Evolutionary conservation across 2,113 vertebrate species (phyloP).

Genomic region (Lonchura striata): DNA sequence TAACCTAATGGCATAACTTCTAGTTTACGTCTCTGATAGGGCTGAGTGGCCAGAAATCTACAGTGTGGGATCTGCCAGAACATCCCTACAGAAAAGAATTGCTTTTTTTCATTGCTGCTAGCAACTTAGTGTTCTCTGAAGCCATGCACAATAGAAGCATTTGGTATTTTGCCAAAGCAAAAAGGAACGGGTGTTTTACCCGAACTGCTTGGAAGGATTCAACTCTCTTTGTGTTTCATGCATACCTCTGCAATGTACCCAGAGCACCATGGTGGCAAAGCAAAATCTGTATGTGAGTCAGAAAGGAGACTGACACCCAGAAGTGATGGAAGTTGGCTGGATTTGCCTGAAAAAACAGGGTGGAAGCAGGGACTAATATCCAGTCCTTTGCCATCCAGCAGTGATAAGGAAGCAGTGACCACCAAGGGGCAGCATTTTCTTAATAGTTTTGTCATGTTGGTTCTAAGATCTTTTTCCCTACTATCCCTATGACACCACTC

Average conservation of each 20-base stretch:
- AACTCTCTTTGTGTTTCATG: neutral
- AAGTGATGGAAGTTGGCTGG: neutral
- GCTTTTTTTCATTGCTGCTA: neutral
- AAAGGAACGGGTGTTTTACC: conserved; percentile 2
- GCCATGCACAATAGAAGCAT: neutral
- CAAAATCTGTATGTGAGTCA: neutral
- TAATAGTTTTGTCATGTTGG: neutral
- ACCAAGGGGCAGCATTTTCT: neutral
- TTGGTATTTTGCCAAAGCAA: neutral
- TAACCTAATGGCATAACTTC: neutral
- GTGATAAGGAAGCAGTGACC: neutral
- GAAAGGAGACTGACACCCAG: neutral
- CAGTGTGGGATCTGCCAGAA: neutral
- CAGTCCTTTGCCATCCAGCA: neutral
- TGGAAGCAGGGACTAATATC: neutral
- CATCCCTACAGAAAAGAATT: neutral
- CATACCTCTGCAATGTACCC: neutral
- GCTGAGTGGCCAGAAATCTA: neutral
- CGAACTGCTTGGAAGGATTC: neutral
- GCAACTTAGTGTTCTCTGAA: neutral
- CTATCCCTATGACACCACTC: neutral
- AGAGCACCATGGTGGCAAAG: neutral
- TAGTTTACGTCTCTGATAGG: neutral
- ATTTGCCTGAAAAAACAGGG: neutral
- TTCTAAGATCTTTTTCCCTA: neutral